Base-by-base conservation (phyloP, 2,888 invertebrate species). In the Morpho achilles region DNA sequence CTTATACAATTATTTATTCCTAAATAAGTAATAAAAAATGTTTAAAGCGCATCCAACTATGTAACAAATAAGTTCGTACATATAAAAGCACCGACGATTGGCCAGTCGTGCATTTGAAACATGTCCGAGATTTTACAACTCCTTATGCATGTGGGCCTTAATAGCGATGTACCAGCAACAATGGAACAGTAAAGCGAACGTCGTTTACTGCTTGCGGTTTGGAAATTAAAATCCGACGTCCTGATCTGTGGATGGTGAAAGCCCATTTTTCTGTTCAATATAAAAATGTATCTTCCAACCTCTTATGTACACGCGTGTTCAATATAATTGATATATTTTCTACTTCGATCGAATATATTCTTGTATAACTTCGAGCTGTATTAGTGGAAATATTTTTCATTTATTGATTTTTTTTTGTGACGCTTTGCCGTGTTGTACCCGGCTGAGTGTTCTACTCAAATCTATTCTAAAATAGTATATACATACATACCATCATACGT, bases 181-280 rank as follows among this genome's bases (percentile, higher is more conserved):
- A 90, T 90, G 83, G 87, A 78, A 78, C 87, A 80, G 80, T 89
- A 88, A 90, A 88, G 79, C 81, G 75, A 78, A 80, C 77, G 75
- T 80, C 82, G 81, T 87, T 87, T 87, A 91, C 84, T 72, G 73
- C 68, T 76, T 88, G 89, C 83, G 91, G 91, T 90, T 89, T 86
- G 82, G 88, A 87, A 91, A 91, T 91, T 90, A 91, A 91, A 91
- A 91, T 88, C 77, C 73, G 74, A 76, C 80, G 80, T 76, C 76
- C 75, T 73, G 77, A 79, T 86, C 83, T 79, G 73, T 65, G 64
- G 65, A 60, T 50, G 67, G 69, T 65, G 72, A 71, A 70, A 71
- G 69, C 67, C 47, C 59, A 49, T 43, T 40, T 41, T 43, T 57
- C 39, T 46, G 45, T 50, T 58, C 44, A 44, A 45, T 49, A 50